These are phyloP conservation scores for Cydia strobilella DNA, from an alignment of 1,140 invertebrate species.

Conservation along the genomic window DNA sequence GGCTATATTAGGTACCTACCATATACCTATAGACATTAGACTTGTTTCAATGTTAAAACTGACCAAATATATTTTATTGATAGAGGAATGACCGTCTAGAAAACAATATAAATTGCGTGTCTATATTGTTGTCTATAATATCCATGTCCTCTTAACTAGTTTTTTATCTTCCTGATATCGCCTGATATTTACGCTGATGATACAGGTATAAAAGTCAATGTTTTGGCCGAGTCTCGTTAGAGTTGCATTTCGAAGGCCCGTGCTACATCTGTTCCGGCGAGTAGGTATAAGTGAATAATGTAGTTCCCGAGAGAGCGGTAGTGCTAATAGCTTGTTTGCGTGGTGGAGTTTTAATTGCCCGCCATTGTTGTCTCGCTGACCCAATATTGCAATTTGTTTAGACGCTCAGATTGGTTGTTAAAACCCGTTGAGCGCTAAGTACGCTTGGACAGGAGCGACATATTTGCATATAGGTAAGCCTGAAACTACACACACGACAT, in stretches of 20 bases:
- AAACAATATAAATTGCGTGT: no score
- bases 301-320: conserved; percentile 20
- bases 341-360: conserved; percentile 44
- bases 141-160: not conserved
- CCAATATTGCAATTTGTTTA: conserved; percentile 37
- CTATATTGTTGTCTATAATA: no score
- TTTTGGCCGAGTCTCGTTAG: not conserved
- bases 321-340: conserved; percentile 42
- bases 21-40: no score
- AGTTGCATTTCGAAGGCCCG: conserved; percentile 14
- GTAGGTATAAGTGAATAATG: conserved; percentile 33
- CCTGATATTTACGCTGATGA: not conserved
- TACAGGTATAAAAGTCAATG: not conserved
- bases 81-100: no score
- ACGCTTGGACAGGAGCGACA: not conserved
- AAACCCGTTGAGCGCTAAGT: not conserved
- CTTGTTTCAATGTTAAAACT: no score
- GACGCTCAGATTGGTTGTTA: conserved; percentile 24
- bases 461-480: no score
- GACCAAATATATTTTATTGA: no score
- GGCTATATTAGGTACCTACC: no score
- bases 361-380: conserved; percentile 41
- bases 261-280: conserved; percentile 22
- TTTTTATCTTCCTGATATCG: not conserved
- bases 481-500: no score